These are phyloP conservation scores for Glaucidium brasilianum DNA, from an alignment of 2,113 vertebrate genomes.

Conservation along the genomic window DNA sequence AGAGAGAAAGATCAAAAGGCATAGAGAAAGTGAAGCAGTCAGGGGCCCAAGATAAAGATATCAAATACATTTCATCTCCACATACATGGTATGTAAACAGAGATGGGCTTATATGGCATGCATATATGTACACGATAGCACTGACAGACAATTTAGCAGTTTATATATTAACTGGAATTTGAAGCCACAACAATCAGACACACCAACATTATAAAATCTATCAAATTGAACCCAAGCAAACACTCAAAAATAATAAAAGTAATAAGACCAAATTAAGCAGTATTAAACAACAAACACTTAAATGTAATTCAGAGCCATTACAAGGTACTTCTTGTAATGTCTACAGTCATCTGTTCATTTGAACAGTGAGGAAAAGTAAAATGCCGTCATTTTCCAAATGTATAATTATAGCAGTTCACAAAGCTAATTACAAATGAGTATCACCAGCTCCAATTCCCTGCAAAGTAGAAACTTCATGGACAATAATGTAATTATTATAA, in stretches of 20 bases:
- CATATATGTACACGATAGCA: background rate
- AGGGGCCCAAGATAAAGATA: background rate
- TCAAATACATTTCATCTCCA: background rate
- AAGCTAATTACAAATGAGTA: background rate
- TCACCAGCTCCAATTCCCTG: background rate
- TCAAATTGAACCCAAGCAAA: background rate
- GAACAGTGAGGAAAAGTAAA: background rate
- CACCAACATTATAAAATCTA: accelerated
- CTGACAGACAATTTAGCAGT: background rate
- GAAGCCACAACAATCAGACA: background rate
- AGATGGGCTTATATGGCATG: background rate
- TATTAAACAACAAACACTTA: background rate
- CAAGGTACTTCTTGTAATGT: background rate
- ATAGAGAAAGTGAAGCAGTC: background rate
- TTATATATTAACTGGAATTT: background rate
- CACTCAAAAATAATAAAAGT: background rate
- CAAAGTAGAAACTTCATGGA: background rate
- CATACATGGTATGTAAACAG: background rate
- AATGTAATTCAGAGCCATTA: background rate
- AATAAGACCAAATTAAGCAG: background rate
- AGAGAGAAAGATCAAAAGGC: background rate
- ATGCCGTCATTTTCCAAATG: background rate
- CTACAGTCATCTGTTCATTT: background rate
- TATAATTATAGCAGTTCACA: background rate
- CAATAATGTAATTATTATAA: background rate